Percentiles rank a stretch among this genome's conserved stretches.
phyloP scores from a whole-genome alignment of 2,797 vertebrate species.

The Crossoptilon crossoptilon region DNA sequence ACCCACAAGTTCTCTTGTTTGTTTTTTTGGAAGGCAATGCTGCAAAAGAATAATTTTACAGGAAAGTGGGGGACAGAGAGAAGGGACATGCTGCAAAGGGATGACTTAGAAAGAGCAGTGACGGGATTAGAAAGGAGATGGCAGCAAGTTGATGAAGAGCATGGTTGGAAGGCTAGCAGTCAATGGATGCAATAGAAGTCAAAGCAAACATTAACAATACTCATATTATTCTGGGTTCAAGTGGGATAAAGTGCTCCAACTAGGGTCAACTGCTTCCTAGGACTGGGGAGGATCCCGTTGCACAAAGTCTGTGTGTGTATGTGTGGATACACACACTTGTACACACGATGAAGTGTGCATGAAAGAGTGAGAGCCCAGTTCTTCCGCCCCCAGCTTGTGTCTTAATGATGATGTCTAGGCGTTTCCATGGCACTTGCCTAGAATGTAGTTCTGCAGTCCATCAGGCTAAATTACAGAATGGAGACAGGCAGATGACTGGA shows the following conservation, averaged over 20 bases:
- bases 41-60: not conserved
- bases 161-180: not conserved
- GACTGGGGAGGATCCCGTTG: not conserved
- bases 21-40: not conserved
- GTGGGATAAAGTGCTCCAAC: not conserved
- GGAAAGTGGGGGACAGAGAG: not conserved
- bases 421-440: slow-evolving; percentile 69
- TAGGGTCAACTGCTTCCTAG: not conserved
- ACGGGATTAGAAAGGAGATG: not conserved
- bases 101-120: not conserved
- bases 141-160: not conserved
- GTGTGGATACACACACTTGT: rapidly evolving
- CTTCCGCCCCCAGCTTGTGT: not conserved
- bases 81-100: not conserved
- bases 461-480: slow-evolving; percentile 53
- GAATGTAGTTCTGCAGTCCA: slow-evolving; percentile 63
- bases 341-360: not conserved
- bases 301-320: not conserved
- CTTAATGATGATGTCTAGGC: slow-evolving; percentile 59
- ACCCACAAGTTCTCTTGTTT: not conserved
- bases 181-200: not conserved
- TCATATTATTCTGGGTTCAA: not conserved
- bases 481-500: slow-evolving; percentile 65
- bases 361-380: not conserved
- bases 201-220: not conserved